Evolutionary conservation across 2,113 vertebrate species (phyloP), one percentile per base, ranked within the genome.

Genomic region (Tragulus kanchil): DNA sequence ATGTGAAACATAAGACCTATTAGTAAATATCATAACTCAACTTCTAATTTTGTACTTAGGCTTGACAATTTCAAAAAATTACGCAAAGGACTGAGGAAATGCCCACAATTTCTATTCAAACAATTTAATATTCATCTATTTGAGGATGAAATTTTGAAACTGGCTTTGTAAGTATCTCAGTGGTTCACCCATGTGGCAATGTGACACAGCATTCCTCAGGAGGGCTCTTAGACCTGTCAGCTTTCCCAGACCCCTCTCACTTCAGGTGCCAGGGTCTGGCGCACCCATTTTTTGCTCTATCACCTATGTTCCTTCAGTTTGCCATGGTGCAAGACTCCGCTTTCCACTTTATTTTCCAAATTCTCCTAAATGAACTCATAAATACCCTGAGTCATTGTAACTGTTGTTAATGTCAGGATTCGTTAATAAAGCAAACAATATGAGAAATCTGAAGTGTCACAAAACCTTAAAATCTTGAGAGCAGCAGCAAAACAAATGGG

Each of bases 1-100:
- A 71, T 85, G 6, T 36, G 50, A 95, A 79, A 77, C 21, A 36
- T 26, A 88, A 94, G 16, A 85, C 73, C 79, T 73, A 86, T 21
- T 21, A 84, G 17, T 48, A 93, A 87, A 56, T 65, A 71, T 52
- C 87, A 67, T 56, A 28, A 91, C 28, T 75, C 15, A 93, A 52
- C 9, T 82, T 50, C 21, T 17, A 75, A 52, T n/a, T 96, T 45
- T 92, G 61, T 11, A 91, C 23, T 65, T 61, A 77, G 1, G 16
- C 56, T 88, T 81, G 21, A 19, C 9, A 42, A 19, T 96, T 88
- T 81, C 23, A 85, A 82, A 82, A 6, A 56, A 84, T 31, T 42
- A 85, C 1, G 19, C 11, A 23, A 0, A 59, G 15, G 7, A 62
- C 48, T 64, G 17, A 90, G n/a, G 31, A 90, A 61, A 3, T 62